Base-by-base conservation (phyloP, 2,797 vertebrate species). In the Threskiornis aethiopicus region DNA sequence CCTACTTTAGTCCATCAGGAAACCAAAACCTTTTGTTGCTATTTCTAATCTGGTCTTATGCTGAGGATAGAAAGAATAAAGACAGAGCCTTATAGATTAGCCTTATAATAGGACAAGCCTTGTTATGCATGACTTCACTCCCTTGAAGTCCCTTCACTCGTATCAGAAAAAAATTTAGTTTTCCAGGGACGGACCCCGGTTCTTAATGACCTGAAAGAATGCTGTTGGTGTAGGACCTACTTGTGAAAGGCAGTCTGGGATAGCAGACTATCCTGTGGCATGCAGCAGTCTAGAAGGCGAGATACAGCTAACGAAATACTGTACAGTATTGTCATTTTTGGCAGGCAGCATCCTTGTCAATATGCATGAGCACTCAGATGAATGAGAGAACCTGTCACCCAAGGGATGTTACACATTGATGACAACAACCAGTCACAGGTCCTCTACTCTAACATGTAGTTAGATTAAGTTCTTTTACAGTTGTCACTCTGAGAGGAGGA, bases 1-100 rank as follows among this genome's bases (percentile, higher is more conserved):
- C 61, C 77, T 41, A 6, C 77, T 73, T 52, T 22, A 70, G 51
- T 65, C 76, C 1, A 0, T 41, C 86, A 87, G 64, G 84, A 93
- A 90, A 92, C 39, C 75, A 87, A 87, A 87, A 62, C 26, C 95
- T 92, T 95, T 96, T 96, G 92, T 96, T 93, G 78, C 89, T 87
- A 9, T 83, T 96, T 87, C 81, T 94, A 57, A 87, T 91, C 95
- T 73, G 71, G 84, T 58, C 11, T 97, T 94, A 87, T 3, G 55
- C 80, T 85, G 87, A 82, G 78, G 92, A 89, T 75, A 67, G 93
- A 95, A 91, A 73, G 89, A 96, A 92, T 70, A 84, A 95, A 87
- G 66, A 44, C 55, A 73, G 77, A 95, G 84, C 81, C 52, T 70
- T 87, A 41, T 8, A 90, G 87, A 82, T 95, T 83, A 97, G 41